A percentile compares a stretch with the other conserved stretches of the same genome.
Conservation (phyloP, 2,113 vertebrate genomes). For the Progne subis region DNA sequence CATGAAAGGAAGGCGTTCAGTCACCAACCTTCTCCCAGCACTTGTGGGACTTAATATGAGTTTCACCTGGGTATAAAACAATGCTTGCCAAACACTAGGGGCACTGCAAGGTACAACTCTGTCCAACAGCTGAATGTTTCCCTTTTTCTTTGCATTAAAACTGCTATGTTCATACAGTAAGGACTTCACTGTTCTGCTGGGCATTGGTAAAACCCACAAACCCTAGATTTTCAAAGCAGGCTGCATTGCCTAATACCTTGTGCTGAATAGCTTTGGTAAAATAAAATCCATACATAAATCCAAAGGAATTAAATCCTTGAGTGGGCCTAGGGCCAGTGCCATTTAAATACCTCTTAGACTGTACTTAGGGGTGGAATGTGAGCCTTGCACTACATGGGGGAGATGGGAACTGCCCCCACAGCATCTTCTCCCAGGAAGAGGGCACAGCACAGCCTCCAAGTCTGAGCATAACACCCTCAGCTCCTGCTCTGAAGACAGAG, state of each 20-base stretch:
- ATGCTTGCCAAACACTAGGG: not conserved
- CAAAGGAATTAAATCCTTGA: not conserved
- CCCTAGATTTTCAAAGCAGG: not conserved
- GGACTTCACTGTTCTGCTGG: not conserved
- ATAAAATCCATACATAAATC: not conserved
- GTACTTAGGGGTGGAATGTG: not conserved
- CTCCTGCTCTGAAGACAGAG: not conserved
- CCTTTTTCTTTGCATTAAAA: not conserved
- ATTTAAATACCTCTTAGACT: not conserved
- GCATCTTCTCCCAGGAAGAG: not conserved
- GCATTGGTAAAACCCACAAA: not conserved
- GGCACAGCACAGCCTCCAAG: rapidly evolving
- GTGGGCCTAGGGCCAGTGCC: not conserved
- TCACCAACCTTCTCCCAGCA: not conserved
- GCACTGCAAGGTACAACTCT: not conserved
- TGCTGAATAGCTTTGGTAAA: not conserved
- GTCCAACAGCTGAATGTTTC: not conserved
- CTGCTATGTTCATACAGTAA: not conserved
- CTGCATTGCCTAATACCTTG: not conserved
- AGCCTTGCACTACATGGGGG: not conserved
- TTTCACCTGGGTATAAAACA: not conserved
- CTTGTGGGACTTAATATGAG: not conserved
- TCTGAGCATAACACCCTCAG: not conserved
- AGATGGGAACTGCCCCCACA: not conserved
- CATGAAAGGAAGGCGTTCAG: not conserved